Base-by-base conservation (phyloP, 2,888 invertebrate species). In the Acanthococcus lagerstroemiae region DNA sequence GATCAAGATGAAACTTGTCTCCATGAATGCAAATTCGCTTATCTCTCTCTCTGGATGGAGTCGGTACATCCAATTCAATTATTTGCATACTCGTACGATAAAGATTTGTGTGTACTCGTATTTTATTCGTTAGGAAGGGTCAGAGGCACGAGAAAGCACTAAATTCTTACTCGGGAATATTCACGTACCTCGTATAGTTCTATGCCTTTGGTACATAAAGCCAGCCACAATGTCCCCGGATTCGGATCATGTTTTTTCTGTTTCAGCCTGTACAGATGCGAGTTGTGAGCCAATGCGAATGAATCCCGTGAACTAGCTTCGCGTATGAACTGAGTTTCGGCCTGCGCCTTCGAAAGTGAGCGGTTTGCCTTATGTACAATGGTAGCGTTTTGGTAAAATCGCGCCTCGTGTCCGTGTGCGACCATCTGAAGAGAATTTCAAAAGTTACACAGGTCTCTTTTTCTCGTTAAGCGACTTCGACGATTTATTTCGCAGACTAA, bases 231-330 rank as follows among this genome's bases (percentile, higher is more conserved):
- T 67, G 78, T 76, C 27, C 75, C 74, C 61, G 72, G 88, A 83
- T 75, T 94, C 84, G 44, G 85, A 83, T 68, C 89, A 83, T 69
- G 81, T 78, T 80, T 90, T 88, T 81, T 78, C 88, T 89, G 69
- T 84, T 82, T 73, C 75, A 95, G 83, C 68, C 90, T 83, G 77
- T 90, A 93, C 57, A 88, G 79, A 77, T 96, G 95, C 57, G 95
- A 88, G 80, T 95, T 95, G 77, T 81, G 80, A 17, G 80, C 77
- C 56, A 79, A 77, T n/a, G 74, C 78, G 3, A 71, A 75, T 55
- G 76, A 73, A 52, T 80, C 80, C 25, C 80, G 77, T 6, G 72
- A 73, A 7, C 73, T 72, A 5, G 73, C 74, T 68, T 74, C 73
- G n/a, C 72, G 70, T 75, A 95, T 93, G 78, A 90, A 96, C 74